A percentile compares a stretch with the other conserved stretches of the same genome.
Evolutionary conservation across 2,888 invertebrate genomes (phyloP).

Genomic region (Philonicus albiceps): DNA sequence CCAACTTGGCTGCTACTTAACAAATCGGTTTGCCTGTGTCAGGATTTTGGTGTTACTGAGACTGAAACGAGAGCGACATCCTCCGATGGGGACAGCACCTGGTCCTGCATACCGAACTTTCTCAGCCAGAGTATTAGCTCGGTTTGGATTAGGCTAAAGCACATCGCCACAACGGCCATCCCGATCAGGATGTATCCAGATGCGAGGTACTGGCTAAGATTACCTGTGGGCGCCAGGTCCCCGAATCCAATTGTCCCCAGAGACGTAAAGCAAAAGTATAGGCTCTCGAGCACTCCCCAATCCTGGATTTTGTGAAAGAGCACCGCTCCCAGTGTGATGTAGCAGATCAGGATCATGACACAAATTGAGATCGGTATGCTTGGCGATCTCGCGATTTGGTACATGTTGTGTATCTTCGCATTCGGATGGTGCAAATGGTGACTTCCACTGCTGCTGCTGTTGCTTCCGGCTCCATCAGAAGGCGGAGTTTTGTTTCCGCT

Average conservation of each 20-base stretch:
- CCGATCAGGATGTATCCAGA: conserved; percentile 84
- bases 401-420: conserved; percentile 28
- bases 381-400: conserved; percentile 51
- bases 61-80: conserved; percentile 65
- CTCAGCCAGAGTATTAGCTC: conserved; percentile 68
- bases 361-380: conserved; percentile 89
- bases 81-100: conserved; percentile 64
- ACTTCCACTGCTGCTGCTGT: conserved; percentile 55
- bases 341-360: conserved; percentile 82
- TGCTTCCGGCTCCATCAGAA: conserved; percentile 50
- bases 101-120: conserved; percentile 62
- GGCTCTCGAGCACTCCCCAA: conserved; percentile 90
- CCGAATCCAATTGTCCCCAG: conserved; percentile 86
- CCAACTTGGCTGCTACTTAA: conserved; percentile 60
- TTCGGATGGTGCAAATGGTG: conserved; percentile 41
- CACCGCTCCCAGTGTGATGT: conserved; percentile 87
- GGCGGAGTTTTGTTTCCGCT: conserved; percentile 47
- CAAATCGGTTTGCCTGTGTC: conserved; percentile 65
- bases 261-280: conserved; percentile 81
- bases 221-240: conserved; percentile 74
- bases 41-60: conserved; percentile 67
- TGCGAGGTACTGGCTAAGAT: conserved; percentile 78
- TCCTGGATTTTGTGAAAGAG: conserved; percentile 90
- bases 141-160: conserved; percentile 85
- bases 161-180: conserved; percentile 87